Evolutionary conservation across 2,888 invertebrate species (phyloP).

Genomic region (Unio delphinus): DNA sequence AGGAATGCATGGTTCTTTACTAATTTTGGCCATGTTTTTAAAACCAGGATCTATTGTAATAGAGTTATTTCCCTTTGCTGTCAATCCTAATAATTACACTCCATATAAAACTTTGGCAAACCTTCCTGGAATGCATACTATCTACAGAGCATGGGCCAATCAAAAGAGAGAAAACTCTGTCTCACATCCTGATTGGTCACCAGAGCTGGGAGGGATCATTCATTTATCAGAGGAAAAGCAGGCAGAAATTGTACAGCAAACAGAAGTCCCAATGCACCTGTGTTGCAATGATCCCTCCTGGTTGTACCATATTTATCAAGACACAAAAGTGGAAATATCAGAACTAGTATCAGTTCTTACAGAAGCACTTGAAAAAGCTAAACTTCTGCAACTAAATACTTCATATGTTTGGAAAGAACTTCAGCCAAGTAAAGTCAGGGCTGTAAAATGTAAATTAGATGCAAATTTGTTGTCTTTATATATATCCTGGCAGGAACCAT

Average conservation of each 20-base stretch:
- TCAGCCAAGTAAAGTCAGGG: too few relatives aligned
- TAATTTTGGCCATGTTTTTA: constrained; percentile 72
- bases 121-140: constrained; percentile 63
- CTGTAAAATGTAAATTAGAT: too few relatives aligned
- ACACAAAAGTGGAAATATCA: constrained; percentile 70
- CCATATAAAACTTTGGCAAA: constrained; percentile 71
- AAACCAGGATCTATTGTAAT: constrained; percentile 68
- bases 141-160: constrained; percentile 72
- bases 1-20: constrained; percentile 73
- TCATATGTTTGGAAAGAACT: too few relatives aligned
- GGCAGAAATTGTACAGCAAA: constrained; percentile 56
- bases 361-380: not conserved
- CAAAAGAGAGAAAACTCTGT: constrained; percentile 56
- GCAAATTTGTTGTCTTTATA: too few relatives aligned
- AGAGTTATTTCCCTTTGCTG: constrained; percentile 74
- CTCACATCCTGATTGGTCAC: constrained; percentile 68
- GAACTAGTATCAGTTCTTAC: constrained; percentile 42
- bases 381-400: too few relatives aligned
- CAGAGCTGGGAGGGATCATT: constrained; percentile 70
- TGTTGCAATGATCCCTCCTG: constrained; percentile 74
- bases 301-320: constrained; percentile 74
- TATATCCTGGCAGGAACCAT: too few relatives aligned
- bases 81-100: constrained; percentile 71
- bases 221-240: constrained; percentile 67
- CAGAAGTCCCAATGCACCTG: constrained; percentile 69